Percentiles rank a stretch among this genome's conserved stretches.
Evolutionary conservation across 2,888 invertebrate species (phyloP).

Genomic region (Cetonia aurata): DNA sequence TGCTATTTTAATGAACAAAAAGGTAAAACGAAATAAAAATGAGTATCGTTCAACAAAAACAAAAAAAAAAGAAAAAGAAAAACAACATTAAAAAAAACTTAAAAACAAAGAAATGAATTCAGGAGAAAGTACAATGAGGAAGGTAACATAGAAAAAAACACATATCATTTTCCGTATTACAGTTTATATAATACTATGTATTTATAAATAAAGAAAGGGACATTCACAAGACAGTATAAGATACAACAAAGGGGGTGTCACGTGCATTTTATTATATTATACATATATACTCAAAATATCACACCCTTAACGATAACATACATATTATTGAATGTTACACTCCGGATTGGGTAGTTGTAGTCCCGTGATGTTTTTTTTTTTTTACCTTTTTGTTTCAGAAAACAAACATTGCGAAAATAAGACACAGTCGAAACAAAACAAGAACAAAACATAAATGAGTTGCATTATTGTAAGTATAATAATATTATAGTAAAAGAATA

Average conservation of each 20-base stretch:
- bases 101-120: conserved; percentile 38
- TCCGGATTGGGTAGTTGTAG: conserved; percentile 25
- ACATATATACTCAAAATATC: too few species aligned
- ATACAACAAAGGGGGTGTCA: conserved; percentile 41
- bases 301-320: background rate
- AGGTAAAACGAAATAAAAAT: too few species aligned
- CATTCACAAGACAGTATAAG: conserved; percentile 44
- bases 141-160: conserved; percentile 31
- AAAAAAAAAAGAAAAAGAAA: conserved; percentile 26
- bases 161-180: conserved; percentile 33
- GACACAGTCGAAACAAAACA: conserved; percentile 3
- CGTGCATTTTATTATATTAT: conserved; percentile 44
- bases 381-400: conserved; percentile 15
- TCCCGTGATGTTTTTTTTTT: background rate
- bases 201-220: conserved; percentile 48
- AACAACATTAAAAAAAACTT: conserved; percentile 27
- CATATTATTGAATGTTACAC: conserved; percentile 24
- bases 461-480: conserved; percentile 25
- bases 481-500: conserved; percentile 28
- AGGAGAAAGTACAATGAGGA: conserved; percentile 1
- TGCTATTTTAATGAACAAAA: too few species aligned
- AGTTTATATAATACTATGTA: conserved; percentile 46
- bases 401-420: conserved; percentile 35
- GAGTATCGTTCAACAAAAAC: too few species aligned
- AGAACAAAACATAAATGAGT: conserved; percentile 30